Conservation (phyloP, 2,888 invertebrate genomes). For the Tiliacea aurago region DNA sequence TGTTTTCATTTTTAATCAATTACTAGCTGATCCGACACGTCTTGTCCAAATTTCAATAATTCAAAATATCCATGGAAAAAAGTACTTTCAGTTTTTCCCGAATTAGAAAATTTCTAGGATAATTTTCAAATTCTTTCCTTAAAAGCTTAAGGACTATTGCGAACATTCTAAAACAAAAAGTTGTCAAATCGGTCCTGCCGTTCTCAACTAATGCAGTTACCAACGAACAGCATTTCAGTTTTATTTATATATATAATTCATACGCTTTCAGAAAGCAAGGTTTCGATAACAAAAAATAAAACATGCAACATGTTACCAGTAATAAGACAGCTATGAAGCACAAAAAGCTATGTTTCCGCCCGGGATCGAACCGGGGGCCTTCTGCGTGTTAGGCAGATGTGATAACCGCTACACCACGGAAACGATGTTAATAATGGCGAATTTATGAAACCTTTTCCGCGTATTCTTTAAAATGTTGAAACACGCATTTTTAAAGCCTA, state of each 20-base stretch:
- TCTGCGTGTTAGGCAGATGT: constrained; percentile 98
- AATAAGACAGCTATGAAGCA: constrained; percentile 84
- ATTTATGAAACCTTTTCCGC: constrained; percentile 62
- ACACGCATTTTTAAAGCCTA: too few species aligned
- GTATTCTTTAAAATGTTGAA: not conserved
- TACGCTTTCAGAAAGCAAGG: not conserved
- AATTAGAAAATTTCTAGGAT: not conserved
- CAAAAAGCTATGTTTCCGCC: constrained; percentile 93
- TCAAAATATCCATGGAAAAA: not conserved
- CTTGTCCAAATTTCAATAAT: not conserved
- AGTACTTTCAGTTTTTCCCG: not conserved
- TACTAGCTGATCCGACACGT: not conserved
- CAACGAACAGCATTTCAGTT: not conserved
- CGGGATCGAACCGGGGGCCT: constrained; percentile 97
- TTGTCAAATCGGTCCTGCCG: not conserved
- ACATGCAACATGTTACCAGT: not conserved
- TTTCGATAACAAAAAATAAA: not conserved
- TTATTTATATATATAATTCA: not conserved
- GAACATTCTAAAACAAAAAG: not conserved
- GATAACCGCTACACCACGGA: constrained; percentile 96
- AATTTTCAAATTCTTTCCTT: not conserved
- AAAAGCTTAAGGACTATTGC: not conserved
- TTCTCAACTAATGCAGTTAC: too few species aligned
- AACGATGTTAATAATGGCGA: constrained; percentile 67
- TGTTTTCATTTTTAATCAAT: constrained; percentile 15